Evolutionary conservation across 2,888 invertebrate genomes (phyloP), one percentile per base, ranked within the genome.

Genomic region (Drosophila rubida): DNA sequence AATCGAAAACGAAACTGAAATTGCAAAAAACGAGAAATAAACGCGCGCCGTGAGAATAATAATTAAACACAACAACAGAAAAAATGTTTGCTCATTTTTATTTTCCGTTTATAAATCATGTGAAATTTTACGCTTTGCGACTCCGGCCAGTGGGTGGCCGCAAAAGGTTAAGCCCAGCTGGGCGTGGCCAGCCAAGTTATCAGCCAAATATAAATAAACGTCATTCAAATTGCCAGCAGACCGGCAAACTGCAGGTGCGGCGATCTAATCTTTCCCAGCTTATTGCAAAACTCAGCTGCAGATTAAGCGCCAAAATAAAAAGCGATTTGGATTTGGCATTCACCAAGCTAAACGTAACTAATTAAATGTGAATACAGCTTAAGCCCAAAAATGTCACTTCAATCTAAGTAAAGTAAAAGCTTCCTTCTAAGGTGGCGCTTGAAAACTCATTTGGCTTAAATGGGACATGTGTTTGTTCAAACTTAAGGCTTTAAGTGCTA

Each of bases 31-130:
- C 69, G 53, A 37, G 54, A 58, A 39, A 61, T 55, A 55, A 80
- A 65, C 46, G 53, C 22, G 59, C 62, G 80, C 69, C 87, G 87
- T 82, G 80, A 82, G 85, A 87, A 87, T 89, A 77, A 75, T 81
- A 88, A 88, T 88, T 78, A 71, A n/a, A n/a, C n/a, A n/a, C n/a
- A n/a, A n/a, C n/a, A n/a, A n/a, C n/a, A n/a, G n/a, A n/a, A 74
- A 64, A 66, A 53, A 45, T 59, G 32, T 25, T 37, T 60, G 72
- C 44, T 45, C 41, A 35, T 44, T 49, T 58, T 22, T n/a, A n/a
- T n/a, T n/a, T n/a, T n/a, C n/a, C n/a, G n/a, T 42, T 6, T 14
- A 13, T 48, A 25, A 27, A 42, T 35, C 54, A 76, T 75, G 69
- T 78, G 75, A 78, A 74, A 78, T 69, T 78, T 41, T 14, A 22